Percentiles rank a stretch among this genome's conserved stretches.
These are phyloP conservation scores for Orientallactaga sibirica DNA, from an alignment of 2,797 vertebrate genomes.

Conservation along the genomic window DNA sequence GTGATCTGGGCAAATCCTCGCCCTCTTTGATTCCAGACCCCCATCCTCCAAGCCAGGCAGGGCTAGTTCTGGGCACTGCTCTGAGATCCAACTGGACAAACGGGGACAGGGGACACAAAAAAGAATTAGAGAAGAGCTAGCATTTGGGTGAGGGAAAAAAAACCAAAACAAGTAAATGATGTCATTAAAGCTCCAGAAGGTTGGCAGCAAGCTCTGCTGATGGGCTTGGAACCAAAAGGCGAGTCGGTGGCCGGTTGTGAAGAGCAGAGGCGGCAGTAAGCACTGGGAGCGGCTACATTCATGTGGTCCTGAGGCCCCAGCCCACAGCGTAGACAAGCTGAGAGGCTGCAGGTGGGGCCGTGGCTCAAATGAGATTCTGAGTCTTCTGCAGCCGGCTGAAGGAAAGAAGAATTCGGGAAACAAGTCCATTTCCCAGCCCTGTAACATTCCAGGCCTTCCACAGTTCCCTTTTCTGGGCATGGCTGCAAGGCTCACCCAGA, in stretches of 20 bases:
- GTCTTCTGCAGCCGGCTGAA: constrained; percentile 72
- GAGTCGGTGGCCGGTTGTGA: background rate
- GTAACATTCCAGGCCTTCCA: background rate
- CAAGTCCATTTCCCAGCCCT: background rate
- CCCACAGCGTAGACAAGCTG: background rate
- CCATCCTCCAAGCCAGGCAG: background rate
- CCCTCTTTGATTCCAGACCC: background rate
- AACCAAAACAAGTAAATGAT: rapidly evolving
- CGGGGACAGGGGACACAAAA: background rate
- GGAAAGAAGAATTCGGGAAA: background rate
- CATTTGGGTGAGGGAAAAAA: background rate
- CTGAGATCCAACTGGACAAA: background rate
- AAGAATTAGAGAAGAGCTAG: background rate
- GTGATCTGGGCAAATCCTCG: background rate
- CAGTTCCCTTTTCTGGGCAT: background rate
- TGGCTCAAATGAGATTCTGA: constrained; percentile 44
- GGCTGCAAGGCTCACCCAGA: background rate
- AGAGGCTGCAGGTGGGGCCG: background rate
- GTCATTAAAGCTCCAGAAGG: background rate
- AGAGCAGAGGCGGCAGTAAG: background rate
- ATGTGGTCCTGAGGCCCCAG: constrained; percentile 43
- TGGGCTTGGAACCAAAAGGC: background rate
- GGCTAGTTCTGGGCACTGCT: background rate
- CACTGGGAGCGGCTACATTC: constrained; percentile 65
- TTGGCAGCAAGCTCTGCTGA: rapidly evolving